phyloP scores from a whole-genome alignment of 30 jellyfish, hydroid and myxozoan genomes.

The Nemopilema nomurai region DNA sequence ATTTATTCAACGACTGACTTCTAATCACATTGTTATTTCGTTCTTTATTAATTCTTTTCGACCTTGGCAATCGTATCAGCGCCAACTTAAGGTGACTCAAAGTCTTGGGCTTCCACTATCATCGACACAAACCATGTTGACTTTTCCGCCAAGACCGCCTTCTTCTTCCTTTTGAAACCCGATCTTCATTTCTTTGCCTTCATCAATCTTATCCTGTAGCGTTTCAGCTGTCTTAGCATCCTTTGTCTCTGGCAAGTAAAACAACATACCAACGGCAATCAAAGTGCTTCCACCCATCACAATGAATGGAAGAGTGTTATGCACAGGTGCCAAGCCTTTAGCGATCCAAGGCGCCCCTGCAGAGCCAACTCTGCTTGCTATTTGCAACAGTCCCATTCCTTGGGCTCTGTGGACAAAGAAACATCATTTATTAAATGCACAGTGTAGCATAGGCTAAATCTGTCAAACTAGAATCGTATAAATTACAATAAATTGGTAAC shows the following conservation, averaged over 20 bases:
- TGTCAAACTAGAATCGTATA: too few relatives aligned
- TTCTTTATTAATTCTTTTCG: too few relatives aligned
- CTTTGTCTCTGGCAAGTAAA: slow-evolving; percentile 70
- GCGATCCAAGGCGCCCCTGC: slow-evolving; percentile 90
- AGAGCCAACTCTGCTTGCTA: slow-evolving; percentile 71
- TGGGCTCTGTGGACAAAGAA: slow-evolving; percentile 22
- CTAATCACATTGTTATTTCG: too few relatives aligned
- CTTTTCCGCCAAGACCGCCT: slow-evolving; percentile 9
- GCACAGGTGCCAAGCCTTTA: slow-evolving; percentile 30
- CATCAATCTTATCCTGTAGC: slow-evolving; percentile 21
- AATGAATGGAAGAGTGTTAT: slow-evolving; percentile 40
- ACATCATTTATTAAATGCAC: not conserved
- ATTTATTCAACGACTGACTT: too few relatives aligned
- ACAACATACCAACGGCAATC: slow-evolving; percentile 23
- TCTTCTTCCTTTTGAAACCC: slow-evolving; percentile 1
- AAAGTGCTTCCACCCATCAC: slow-evolving; percentile 67
- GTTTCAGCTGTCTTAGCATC: slow-evolving; percentile 61
- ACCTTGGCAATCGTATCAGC: too few relatives aligned
- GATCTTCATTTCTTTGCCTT: slow-evolving; percentile 3
- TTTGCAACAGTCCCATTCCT: slow-evolving; percentile 85
- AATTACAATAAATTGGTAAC: too few relatives aligned
- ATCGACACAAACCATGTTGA: slow-evolving; percentile 17
- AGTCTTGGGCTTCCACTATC: not conserved
- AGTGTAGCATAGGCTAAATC: too few relatives aligned
- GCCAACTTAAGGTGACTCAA: not conserved